These are phyloP conservation scores for Poecilia velifera DNA, from an alignment of 2,797 vertebrate genomes.

Conservation along the genomic window DNA sequence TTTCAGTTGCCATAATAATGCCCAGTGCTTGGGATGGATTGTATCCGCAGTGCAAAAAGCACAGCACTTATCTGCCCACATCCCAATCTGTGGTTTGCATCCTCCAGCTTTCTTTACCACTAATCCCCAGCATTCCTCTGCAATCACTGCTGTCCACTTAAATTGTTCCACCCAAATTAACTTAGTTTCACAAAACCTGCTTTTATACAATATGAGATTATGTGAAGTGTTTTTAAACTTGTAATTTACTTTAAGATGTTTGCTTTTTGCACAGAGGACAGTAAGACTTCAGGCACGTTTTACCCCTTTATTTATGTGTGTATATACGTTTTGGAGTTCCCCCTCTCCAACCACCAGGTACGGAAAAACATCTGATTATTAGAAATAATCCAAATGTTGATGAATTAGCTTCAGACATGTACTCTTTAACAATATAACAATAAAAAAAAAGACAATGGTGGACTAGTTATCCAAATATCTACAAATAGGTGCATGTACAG, in stretches of 20 bases:
- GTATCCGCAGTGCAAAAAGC: conserved; percentile 26
- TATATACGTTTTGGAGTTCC: neutral
- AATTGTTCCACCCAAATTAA: conserved; percentile 23
- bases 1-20: conserved; percentile 16
- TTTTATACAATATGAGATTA: conserved; percentile 10
- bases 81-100: conserved; percentile 28
- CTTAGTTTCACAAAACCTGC: neutral
- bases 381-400: conserved; percentile 28
- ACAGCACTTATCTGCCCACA: conserved; percentile 30
- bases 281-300: neutral
- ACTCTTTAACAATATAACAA: conserved; percentile 1
- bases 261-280: neutral
- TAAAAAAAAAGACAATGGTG: neutral
- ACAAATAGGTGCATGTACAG: neutral
- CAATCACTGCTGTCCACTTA: conserved; percentile 20
- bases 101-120: conserved; percentile 20
- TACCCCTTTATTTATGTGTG: conserved; percentile 2
- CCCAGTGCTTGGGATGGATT: conserved; percentile 15
- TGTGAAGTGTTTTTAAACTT: neutral
- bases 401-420: conserved; percentile 22
- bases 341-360: conserved; percentile 21
- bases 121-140: conserved; percentile 31
- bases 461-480: neutral
- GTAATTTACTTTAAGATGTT: conserved; percentile 1
- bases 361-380: conserved; percentile 42